A percentile compares a stretch with the other conserved stretches of the same genome.
phyloP scores from a whole-genome alignment of 2,888 invertebrate genomes.

The Aspidiotus rigidus region DNA sequence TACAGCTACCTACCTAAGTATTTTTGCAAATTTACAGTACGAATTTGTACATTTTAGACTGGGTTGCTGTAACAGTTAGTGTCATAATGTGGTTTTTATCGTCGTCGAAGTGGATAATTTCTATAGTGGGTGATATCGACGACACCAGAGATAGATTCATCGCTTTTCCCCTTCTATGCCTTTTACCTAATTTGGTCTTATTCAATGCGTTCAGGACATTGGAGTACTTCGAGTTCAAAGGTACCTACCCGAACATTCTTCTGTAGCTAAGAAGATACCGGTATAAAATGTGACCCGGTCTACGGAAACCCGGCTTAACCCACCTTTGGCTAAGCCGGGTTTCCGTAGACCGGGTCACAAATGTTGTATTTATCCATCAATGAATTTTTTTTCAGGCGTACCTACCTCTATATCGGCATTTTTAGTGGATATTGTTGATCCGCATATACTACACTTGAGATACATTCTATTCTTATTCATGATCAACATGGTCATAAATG shows the following conservation, averaged over 20 bases:
- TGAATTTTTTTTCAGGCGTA: background rate
- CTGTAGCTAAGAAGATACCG: too few species aligned
- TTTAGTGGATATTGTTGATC: slow-evolving; percentile 7
- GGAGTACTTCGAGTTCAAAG: slow-evolving; percentile 15
- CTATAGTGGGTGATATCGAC: background rate
- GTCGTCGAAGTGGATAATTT: background rate
- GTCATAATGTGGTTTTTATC: slow-evolving; percentile 8
- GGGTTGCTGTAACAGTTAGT: slow-evolving; percentile 12
- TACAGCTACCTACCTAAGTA: too few species aligned
- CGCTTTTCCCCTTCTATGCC: background rate
- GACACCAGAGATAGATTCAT: background rate
- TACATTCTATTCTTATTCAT: slow-evolving; percentile 8
- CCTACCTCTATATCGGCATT: background rate
- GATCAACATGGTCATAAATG: slow-evolving; percentile 8
- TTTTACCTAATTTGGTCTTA: slow-evolving; percentile 16
- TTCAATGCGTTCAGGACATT: slow-evolving; percentile 12
- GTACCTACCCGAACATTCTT: background rate
- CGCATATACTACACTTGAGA: slow-evolving; percentile 4
- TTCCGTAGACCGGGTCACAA: too few species aligned
- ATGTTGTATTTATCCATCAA: background rate
- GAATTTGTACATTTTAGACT: slow-evolving; percentile 14
- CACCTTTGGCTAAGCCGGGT: too few species aligned
- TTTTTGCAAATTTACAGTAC: background rate
- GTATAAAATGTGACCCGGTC: too few species aligned
- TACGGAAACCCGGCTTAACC: too few species aligned